Evolutionary conservation across 1,140 invertebrate species (phyloP).

Genomic region (Drosophila littoralis): DNA sequence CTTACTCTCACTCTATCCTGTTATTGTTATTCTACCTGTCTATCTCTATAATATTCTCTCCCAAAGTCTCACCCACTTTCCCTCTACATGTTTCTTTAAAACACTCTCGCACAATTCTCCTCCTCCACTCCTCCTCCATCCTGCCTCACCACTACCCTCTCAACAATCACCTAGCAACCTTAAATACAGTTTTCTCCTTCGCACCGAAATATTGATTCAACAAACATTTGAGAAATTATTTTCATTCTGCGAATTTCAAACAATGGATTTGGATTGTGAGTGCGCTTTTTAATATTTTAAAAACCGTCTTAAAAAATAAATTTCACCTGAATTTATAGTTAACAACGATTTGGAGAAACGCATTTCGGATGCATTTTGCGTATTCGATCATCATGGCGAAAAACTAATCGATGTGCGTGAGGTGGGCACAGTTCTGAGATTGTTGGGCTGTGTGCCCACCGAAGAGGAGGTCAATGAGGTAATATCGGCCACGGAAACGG

Average conservation of each 20-base stretch:
- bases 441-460: slow-evolving; percentile 91
- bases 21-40: no score
- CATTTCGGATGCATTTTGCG: slow-evolving; percentile 94
- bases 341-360: slow-evolving; percentile 89
- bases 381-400: slow-evolving; percentile 94
- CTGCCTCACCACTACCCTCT: not conserved
- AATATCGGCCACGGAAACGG: slow-evolving; percentile 90
- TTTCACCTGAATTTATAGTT: slow-evolving; percentile 50
- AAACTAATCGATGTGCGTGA: slow-evolving; percentile 94
- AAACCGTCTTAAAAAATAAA: not conserved
- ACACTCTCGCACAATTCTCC: not conserved
- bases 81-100: not conserved
- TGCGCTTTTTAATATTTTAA: not conserved
- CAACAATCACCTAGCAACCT: slow-evolving; percentile 27
- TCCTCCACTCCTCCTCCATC: no score
- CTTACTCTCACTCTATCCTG: no score
- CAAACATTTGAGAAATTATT: slow-evolving; percentile 9
- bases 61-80: no score
- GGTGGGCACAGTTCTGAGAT: slow-evolving; percentile 94
- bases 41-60: no score
- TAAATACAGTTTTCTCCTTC: slow-evolving; percentile 17
- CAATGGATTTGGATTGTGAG: slow-evolving; percentile 56
- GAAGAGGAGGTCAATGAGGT: slow-evolving; percentile 95
- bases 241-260: not conserved
- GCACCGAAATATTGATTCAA: slow-evolving; percentile 25